A percentile compares a stretch with the other conserved stretches of the same genome.
Evolutionary conservation across 2,113 vertebrate genomes (phyloP).

Genomic region (Sinocyclocheilus maitianheensis): DNA sequence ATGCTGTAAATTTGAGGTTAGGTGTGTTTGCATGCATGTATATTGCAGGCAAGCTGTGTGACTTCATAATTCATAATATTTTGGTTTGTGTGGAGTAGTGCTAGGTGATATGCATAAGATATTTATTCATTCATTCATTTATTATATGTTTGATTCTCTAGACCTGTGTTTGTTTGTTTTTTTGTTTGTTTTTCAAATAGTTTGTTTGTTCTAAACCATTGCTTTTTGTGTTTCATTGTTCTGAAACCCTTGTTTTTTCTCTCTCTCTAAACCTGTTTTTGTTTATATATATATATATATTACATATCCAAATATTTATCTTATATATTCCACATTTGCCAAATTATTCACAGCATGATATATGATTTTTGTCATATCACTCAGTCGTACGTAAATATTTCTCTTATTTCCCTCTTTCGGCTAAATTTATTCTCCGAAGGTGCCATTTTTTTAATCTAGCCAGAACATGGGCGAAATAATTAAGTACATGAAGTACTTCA

Average conservation of each 20-base stretch:
- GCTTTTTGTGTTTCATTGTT: too few relatives aligned
- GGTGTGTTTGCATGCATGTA: neutral
- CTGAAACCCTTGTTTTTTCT: too few relatives aligned
- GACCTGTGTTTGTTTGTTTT: too few relatives aligned
- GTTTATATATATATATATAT: neutral
- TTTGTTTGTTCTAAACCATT: too few relatives aligned
- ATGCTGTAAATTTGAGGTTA: neutral
- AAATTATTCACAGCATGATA: neutral
- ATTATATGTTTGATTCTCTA: too few relatives aligned
- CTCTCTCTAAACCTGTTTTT: too few relatives aligned
- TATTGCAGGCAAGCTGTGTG: neutral
- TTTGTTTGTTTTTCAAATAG: too few relatives aligned
- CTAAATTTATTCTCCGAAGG: neutral
- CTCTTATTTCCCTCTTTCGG: neutral
- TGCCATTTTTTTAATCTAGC: slow-evolving; percentile 49
- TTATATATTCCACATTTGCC: too few relatives aligned
- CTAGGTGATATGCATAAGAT: neutral
- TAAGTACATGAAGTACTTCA: slow-evolving; percentile 10
- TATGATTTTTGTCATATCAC: neutral
- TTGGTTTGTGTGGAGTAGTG: neutral
- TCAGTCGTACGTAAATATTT: neutral
- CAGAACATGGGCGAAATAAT: slow-evolving; percentile 39
- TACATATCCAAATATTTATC: neutral
- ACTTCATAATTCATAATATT: neutral
- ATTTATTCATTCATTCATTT: too few relatives aligned